Conservation (phyloP, 2,113 vertebrate genomes). For the Romanogobio albipinnatus region DNA sequence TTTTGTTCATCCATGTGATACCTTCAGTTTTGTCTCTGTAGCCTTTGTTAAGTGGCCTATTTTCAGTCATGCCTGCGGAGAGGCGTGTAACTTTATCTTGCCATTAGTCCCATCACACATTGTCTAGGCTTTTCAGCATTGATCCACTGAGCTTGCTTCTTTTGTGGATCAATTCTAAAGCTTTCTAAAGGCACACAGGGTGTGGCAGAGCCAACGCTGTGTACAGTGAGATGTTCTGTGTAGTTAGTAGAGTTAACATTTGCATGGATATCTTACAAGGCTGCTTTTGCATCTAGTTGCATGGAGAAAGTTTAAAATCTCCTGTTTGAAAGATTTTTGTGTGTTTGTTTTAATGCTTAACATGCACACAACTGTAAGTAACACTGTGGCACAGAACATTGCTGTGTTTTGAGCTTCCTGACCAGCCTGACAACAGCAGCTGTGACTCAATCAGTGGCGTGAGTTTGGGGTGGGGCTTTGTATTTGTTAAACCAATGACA, state of each 20-base stretch:
- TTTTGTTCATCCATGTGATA: not conserved
- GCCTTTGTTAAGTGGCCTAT: slow-evolving; percentile 31
- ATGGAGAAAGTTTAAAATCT: not conserved
- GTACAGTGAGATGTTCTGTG: not conserved
- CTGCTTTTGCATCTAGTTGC: slow-evolving; percentile 29
- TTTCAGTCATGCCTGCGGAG: slow-evolving; percentile 4
- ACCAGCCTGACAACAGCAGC: not conserved
- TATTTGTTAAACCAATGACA: not conserved
- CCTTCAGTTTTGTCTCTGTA: not conserved
- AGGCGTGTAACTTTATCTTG: slow-evolving; percentile 40
- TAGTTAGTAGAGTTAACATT: slow-evolving; percentile 8
- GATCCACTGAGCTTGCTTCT: slow-evolving; percentile 34
- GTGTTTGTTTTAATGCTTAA: not conserved
- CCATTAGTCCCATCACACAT: slow-evolving; percentile 48
- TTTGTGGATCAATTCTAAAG: slow-evolving; percentile 40
- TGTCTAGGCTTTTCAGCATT: slow-evolving; percentile 43
- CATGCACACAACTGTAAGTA: not conserved
- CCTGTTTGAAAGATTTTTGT: not conserved
- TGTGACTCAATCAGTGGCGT: not conserved
- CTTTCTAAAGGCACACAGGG: not conserved
- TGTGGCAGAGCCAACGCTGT: not conserved
- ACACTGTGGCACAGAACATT: not conserved
- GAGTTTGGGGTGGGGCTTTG: not conserved
- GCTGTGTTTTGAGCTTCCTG: not conserved
- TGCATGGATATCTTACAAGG: slow-evolving; percentile 47